Conservation (phyloP, 2,113 vertebrate genomes). For the Fulica atra region DNA sequence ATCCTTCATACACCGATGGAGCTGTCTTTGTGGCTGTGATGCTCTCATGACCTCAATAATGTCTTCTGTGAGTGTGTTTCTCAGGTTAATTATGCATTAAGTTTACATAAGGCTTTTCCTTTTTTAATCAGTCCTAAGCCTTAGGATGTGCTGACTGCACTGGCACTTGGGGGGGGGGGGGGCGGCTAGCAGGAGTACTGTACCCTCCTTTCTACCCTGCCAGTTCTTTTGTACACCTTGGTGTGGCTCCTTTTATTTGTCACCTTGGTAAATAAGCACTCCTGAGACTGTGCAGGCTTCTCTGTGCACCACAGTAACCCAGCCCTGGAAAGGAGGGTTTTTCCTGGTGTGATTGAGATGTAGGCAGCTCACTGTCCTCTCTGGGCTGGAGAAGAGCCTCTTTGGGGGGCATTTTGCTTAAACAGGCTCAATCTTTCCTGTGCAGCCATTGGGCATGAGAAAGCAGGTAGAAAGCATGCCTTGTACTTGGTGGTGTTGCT, state of each 20-base stretch:
- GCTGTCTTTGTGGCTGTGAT: constrained; percentile 35
- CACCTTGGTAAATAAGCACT: background rate
- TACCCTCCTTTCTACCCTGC: background rate
- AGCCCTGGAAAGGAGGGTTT: accelerated
- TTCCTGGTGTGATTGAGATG: background rate
- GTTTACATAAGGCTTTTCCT: constrained; percentile 50
- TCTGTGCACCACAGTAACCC: accelerated
- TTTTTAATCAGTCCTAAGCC: constrained; percentile 25
- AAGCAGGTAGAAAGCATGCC: background rate
- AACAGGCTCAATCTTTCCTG: background rate
- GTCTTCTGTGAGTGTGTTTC: background rate
- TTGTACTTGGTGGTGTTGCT: background rate
- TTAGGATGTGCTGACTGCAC: background rate
- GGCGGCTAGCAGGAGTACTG: background rate
- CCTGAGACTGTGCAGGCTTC: background rate
- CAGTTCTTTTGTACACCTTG: background rate
- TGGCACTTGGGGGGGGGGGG: accelerated
- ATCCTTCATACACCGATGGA: background rate
- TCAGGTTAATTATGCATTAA: constrained; percentile 63
- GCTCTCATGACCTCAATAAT: constrained; percentile 46
- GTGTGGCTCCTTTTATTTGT: background rate
- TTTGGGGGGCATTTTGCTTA: background rate
- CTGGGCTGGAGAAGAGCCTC: background rate
- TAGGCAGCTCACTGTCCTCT: background rate
- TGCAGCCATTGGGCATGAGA: background rate